Evolutionary conservation across 2,888 invertebrate species (phyloP), one percentile per base, ranked within the genome.

Genomic region (Drosophila barbarae): DNA sequence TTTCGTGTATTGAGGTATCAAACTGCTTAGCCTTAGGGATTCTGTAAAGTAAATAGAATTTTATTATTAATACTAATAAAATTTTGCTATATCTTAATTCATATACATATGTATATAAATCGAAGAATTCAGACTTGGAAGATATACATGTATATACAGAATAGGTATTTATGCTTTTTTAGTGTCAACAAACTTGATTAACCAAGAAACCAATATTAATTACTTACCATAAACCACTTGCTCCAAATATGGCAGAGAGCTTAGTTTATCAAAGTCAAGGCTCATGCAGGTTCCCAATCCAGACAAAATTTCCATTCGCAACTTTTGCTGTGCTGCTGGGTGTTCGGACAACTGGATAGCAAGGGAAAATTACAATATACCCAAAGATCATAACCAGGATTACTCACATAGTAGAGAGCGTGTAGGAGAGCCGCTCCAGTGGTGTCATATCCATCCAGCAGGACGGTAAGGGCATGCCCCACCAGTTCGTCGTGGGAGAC

Each of bases 371-470:
- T 1, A 38, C 4, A 21, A 9, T 4, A 32, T 3, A 47, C 3
- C 18, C 12, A 18, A 18, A 47, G 9, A 1, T 5, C 21, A 32
- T 13, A 5, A 3, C 21, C 1, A 9, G 5, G 9, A n/a, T 7
- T 6, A 65, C 87, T 49, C n/a, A 85, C 85, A 71, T 86, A 87
- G 21, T 76, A 82, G 5, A 85, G 66, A 1, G 80, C 72, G 18
- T 87, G 86, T 10, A 81, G 67, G 1, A 88, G 61, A 0, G 83
- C 76, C 2, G 76, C 66, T 4, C 79, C 87, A 0, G 88, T 81
- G 12, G 89, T 88, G 54, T 88, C 88, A 23, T 84, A 86, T 0
- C 89, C 89, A 75, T 89, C 88, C 21, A 88, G 15, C 69, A 87
- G 72, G 15, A 87, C 84, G 0, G 87, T 86, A 10, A 88, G 51